Evolutionary conservation across 2,888 invertebrate genomes (phyloP).

Genomic region (Achlya flavicornis): DNA sequence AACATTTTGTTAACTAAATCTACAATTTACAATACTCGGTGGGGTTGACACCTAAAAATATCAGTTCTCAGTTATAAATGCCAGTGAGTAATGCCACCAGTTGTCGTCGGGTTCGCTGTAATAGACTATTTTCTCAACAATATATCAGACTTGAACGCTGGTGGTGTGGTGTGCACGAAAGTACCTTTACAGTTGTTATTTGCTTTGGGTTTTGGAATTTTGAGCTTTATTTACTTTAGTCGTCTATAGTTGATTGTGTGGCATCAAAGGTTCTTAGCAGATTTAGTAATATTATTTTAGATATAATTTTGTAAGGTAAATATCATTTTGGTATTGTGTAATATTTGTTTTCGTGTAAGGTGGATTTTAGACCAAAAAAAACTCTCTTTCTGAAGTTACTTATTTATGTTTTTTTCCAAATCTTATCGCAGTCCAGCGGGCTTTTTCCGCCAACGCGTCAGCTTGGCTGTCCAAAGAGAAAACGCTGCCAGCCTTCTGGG

Average conservation of each 20-base stretch:
- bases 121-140: constrained; percentile 11
- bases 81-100: not conserved
- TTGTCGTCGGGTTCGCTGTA: not conserved
- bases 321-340: too few species aligned
- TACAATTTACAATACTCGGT: not conserved
- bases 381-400: too few species aligned
- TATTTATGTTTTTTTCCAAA: too few species aligned
- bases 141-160: constrained; percentile 8
- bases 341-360: too few species aligned
- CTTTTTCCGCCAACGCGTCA: too few species aligned
- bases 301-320: too few species aligned
- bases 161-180: not conserved
- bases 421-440: too few species aligned
- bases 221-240: not conserved
- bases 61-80: constrained; percentile 6
- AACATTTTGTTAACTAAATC: not conserved
- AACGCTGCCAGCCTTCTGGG: too few species aligned
- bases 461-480: too few species aligned
- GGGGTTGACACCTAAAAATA: constrained; percentile 8
- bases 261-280: not conserved
- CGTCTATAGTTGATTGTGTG: not conserved
- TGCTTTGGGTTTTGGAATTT: not conserved
- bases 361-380: too few species aligned
- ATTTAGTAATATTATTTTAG: too few species aligned
- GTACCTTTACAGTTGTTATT: not conserved